Conservation (phyloP, 1,140 invertebrate species). For the Atta colombica region DNA sequence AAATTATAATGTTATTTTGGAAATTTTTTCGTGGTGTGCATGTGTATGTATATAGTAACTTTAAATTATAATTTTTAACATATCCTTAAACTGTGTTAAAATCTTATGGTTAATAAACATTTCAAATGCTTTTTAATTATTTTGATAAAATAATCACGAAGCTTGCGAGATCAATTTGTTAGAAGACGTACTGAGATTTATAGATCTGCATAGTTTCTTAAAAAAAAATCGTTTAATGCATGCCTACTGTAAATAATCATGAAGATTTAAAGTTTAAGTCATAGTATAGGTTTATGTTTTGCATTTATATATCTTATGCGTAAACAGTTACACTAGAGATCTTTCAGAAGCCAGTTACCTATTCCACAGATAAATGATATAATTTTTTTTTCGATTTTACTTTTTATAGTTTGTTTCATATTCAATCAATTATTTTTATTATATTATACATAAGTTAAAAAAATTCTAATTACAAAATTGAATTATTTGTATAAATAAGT, state of each 20-base stretch:
- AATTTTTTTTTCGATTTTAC: constrained; percentile 60
- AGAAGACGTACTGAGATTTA: neutral
- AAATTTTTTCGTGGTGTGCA: neutral
- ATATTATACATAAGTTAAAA: neutral
- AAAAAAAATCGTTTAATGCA: constrained; percentile 13
- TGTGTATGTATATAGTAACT: too few relatives aligned
- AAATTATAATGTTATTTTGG: neutral
- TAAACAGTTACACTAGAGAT: constrained; percentile 72
- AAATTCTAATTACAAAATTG: neutral
- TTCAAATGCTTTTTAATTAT: constrained; percentile 21
- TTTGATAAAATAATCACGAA: neutral
- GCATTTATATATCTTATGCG: constrained; percentile 71
- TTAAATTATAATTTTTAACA: too few relatives aligned
- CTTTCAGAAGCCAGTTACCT: constrained; percentile 71
- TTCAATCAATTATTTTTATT: neutral
- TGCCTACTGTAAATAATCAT: constrained; percentile 30
- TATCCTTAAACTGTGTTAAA: constrained; percentile 12
- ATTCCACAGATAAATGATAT: constrained; percentile 68
- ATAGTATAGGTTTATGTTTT: constrained; percentile 52
- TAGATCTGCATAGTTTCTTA: constrained; percentile 3
- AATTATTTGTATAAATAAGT: neutral
- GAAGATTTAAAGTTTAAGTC: constrained; percentile 64
- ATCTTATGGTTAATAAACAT: neutral
- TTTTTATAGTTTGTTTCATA: constrained; percentile 24
- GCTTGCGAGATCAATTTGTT: neutral